Conservation (phyloP, 2,113 vertebrate genomes). For the Nibea albiflora region DNA sequence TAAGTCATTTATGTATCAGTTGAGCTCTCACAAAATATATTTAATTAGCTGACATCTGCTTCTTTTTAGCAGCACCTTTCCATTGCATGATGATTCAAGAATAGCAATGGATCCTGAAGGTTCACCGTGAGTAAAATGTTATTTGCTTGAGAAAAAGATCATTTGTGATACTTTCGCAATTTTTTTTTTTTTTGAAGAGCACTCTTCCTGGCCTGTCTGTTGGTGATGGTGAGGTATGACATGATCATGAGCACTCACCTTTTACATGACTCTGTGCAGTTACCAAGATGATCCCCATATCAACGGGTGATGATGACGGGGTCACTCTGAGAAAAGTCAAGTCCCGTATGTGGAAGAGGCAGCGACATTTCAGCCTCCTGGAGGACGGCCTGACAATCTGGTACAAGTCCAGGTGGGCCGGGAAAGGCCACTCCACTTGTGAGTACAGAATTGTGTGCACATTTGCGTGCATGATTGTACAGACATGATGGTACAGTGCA, state of each 20-base stretch:
- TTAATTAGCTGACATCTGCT: slow-evolving; percentile 39
- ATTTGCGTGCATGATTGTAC: not conserved
- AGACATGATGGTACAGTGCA: too few species aligned
- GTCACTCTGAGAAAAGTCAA: slow-evolving; percentile 92
- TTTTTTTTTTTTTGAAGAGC: not conserved
- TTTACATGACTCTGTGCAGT: slow-evolving; percentile 74
- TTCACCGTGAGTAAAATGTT: slow-evolving; percentile 75
- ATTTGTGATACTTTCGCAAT: not conserved
- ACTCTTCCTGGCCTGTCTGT: not conserved
- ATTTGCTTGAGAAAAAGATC: not conserved
- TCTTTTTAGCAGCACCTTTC: slow-evolving; percentile 52
- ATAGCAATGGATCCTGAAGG: slow-evolving; percentile 74
- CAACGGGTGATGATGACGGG: slow-evolving; percentile 90
- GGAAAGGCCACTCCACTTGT: slow-evolving; percentile 91
- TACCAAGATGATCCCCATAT: slow-evolving; percentile 86
- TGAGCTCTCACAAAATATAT: slow-evolving; percentile 5
- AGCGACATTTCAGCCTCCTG: slow-evolving; percentile 91
- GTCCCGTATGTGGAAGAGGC: slow-evolving; percentile 92
- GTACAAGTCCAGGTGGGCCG: slow-evolving; percentile 91
- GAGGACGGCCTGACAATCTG: slow-evolving; percentile 93
- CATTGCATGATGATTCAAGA: slow-evolving; percentile 52
- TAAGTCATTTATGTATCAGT: not conserved
- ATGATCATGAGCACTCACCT: not conserved
- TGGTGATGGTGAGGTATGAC: not conserved
- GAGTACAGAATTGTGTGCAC: slow-evolving; percentile 46